A percentile compares a stretch with the other conserved stretches of the same genome.
These are phyloP conservation scores for Willisornis vidua DNA, from an alignment of 2,113 vertebrate species.

Conservation along the genomic window DNA sequence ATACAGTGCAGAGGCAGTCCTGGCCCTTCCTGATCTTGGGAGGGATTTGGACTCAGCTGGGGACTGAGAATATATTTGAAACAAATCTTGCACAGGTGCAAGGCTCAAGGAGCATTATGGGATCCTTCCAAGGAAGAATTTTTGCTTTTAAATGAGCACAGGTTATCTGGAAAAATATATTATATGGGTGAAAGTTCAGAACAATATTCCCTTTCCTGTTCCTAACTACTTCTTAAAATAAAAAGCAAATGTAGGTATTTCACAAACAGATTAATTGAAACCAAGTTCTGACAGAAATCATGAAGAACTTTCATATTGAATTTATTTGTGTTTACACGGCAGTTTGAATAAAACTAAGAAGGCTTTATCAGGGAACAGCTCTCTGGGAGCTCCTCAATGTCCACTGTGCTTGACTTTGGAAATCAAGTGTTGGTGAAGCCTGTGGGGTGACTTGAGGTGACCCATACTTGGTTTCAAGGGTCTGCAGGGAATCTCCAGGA, in stretches of 20 bases:
- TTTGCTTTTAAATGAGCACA: rapidly evolving
- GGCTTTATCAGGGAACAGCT: neutral
- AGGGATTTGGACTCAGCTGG: neutral
- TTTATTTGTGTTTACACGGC: neutral
- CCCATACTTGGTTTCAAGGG: slow-evolving; percentile 69
- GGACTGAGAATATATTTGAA: neutral
- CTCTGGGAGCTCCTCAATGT: rapidly evolving
- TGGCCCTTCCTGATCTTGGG: neutral
- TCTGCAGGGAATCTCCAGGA: slow-evolving; percentile 12
- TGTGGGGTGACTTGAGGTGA: slow-evolving; percentile 35
- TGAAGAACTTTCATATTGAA: neutral
- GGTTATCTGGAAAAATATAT: neutral
- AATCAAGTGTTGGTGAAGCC: slow-evolving; percentile 67
- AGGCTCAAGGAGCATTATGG: neutral
- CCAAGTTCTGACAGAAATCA: neutral
- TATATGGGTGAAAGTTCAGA: neutral
- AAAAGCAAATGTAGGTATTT: neutral
- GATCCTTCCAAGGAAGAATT: neutral
- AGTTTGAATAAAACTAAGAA: neutral
- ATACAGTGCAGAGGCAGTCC: rapidly evolving
- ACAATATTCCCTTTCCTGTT: neutral
- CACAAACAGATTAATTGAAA: neutral
- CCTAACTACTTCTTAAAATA: neutral
- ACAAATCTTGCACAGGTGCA: neutral
- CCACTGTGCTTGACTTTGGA: neutral